Evolutionary conservation across 2,113 vertebrate genomes (phyloP), one percentile per base, ranked within the genome.

Genomic region (Zosterops borbonicus): DNA sequence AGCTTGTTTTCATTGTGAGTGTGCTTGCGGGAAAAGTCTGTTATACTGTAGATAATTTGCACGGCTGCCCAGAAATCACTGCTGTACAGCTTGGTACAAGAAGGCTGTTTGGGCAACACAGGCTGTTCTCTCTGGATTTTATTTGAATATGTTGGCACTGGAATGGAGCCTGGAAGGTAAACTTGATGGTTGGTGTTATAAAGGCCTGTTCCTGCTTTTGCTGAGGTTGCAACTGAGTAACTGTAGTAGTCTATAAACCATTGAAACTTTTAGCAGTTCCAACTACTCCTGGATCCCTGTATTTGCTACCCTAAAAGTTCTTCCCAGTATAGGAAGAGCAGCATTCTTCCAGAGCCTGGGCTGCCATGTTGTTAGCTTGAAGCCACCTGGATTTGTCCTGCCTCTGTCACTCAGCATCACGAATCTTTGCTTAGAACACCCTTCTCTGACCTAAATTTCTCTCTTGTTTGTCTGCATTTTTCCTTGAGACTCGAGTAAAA

Each of bases 1-100:
- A 89, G 89, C 87, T 94, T 96, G 87, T 94, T 96, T 93, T 94
- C 93, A 94, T 90, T 96, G 93, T 96, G 88, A 94, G 73, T 77
- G 60, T 78, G 52, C 88, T 83, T 85, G 90, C 63, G 82, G 88
- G 92, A 81, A 74, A 86, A 77, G 70, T 71, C 78, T 93, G 71
- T 93, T 80, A 70, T 14, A 55, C 46, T 35, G 63, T 5, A 96
- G 94, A 77, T 88, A 56, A 70, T 93, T 93, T 90, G 91, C 82
- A 77, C 13, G 2, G 2, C 78, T 96, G 88, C 73, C 88, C 83
- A 86, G 87, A 88, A 90, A 55, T 87, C 56, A 7, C 15, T 93
- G 88, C 79, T 52, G 17, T 64, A 29, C n/a, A 80, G 82, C 71
- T 88, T 1, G 10, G 52, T 80, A 59, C 52, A 37, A 77, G 68